phyloP scores from a whole-genome alignment of 2,888 invertebrate species.

The Adelognathus sp. region DNA sequence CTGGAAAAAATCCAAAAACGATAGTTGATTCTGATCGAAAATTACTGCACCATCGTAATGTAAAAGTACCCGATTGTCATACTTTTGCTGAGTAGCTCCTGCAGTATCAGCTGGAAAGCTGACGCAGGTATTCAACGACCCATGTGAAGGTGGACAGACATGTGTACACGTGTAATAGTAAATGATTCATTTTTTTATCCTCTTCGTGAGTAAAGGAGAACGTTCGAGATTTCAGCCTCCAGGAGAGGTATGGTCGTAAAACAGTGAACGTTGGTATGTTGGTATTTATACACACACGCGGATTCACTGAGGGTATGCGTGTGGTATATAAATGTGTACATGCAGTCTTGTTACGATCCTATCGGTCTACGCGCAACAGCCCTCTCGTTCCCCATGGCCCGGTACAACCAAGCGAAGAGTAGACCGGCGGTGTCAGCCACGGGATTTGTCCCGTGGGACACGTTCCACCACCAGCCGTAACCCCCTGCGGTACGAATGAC shows the following conservation, averaged over 20 bases:
- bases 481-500: conserved; percentile 41
- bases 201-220: neutral
- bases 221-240: neutral
- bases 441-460: conserved; percentile 36
- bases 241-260: neutral
- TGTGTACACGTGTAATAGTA: neutral
- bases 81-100: conserved; percentile 14
- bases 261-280: neutral
- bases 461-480: neutral
- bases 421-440: conserved; percentile 2
- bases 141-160: conserved; percentile 3
- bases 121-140: conserved; percentile 39
- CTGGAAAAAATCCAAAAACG: neutral
- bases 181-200: neutral
- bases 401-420: neutral
- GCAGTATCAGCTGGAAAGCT: conserved; percentile 43
- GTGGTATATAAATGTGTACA: neutral
- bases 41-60: neutral
- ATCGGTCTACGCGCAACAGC: neutral
- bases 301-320: neutral
- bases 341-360: neutral
- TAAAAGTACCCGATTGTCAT: neutral
- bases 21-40: neutral
- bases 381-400: neutral
- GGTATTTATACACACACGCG: neutral